Base-by-base conservation (phyloP, 2,797 vertebrate species). In the Oreortyx pictus region DNA sequence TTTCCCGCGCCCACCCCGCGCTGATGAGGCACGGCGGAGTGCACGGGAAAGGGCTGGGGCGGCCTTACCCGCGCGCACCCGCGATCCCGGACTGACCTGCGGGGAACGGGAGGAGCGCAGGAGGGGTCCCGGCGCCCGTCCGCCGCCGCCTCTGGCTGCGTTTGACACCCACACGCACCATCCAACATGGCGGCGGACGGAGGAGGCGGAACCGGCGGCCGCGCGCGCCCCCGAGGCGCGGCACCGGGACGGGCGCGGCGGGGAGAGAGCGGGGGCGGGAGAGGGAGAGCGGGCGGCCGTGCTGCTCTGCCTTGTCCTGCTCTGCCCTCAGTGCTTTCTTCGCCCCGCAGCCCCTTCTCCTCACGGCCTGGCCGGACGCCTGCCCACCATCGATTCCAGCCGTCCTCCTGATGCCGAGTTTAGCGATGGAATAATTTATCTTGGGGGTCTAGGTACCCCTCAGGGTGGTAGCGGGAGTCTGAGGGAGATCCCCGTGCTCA, bases 121-220 rank as follows among this genome's bases (percentile, higher is more conserved):
- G 50, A 52, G 49, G 57, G 57, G 23, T 43, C 77, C 66, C 73
- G 52, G 47, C 35, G 23, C 82, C 57, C 77, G 37, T 62, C 74
- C 49, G 79, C 88, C 39, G 76, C 94, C 52, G 77, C 85, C 77
- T 80, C 93, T 35, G 79, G n/a, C 95, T 88, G 89, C 15, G 82
- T 95, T 92, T 95, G 97, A 97, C 96, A 96, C 97, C 97, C 96
- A 96, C 97, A 95, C 96, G 92, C 94, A 74, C 87, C 95, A 95
- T 67, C 96, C 97, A 97, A 97, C 96, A 84, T 74, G 76, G 67
- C 76, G 87, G 81, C 74, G 59, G 71, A 54, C 50, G 65, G 64
- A 46, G 72, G 82, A 37, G 76, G 90, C 82, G 81, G 83, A 77
- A 67, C 89, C 84, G 86, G 84, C 73, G 22, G 89, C 66, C 44